A percentile compares a stretch with the other conserved stretches of the same genome.
phyloP scores from a whole-genome alignment of 2,113 vertebrate genomes.

The Solenodon paradoxus region DNA sequence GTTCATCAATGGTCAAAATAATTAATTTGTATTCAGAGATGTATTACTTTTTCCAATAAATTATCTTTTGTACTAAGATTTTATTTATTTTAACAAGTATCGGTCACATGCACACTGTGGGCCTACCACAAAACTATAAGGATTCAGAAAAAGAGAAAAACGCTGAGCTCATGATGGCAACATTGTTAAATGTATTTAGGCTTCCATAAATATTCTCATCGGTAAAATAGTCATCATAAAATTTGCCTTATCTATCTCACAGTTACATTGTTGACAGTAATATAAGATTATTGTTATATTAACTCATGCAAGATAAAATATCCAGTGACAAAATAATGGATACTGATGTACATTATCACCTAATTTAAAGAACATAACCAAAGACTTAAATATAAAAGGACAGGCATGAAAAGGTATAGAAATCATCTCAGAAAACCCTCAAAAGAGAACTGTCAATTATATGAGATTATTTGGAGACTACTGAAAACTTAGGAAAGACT shows the following conservation, averaged over 20 bases:
- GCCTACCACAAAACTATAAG: background rate
- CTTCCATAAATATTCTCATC: conserved; percentile 2
- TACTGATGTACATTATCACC: background rate
- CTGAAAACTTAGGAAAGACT: background rate
- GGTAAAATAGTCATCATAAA: background rate
- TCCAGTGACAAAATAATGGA: background rate
- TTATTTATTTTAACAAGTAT: background rate
- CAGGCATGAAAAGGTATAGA: background rate
- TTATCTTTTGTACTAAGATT: background rate
- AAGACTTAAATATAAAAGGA: background rate
- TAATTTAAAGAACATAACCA: background rate
- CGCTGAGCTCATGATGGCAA: background rate
- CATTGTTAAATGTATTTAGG: background rate
- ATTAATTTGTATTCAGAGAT: background rate
- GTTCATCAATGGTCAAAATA: background rate
- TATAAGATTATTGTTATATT: background rate
- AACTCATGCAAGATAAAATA: background rate
- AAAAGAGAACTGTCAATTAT: background rate
- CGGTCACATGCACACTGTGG: background rate
- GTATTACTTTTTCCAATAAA: background rate
- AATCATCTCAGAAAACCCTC: background rate
- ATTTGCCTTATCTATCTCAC: background rate
- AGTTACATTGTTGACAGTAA: background rate
- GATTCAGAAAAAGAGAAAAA: background rate
- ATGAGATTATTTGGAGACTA: background rate